Percentiles rank a stretch among this genome's conserved stretches.
Conservation (phyloP, 2,888 invertebrate species). For the Onthophagus sagittarius region DNA sequence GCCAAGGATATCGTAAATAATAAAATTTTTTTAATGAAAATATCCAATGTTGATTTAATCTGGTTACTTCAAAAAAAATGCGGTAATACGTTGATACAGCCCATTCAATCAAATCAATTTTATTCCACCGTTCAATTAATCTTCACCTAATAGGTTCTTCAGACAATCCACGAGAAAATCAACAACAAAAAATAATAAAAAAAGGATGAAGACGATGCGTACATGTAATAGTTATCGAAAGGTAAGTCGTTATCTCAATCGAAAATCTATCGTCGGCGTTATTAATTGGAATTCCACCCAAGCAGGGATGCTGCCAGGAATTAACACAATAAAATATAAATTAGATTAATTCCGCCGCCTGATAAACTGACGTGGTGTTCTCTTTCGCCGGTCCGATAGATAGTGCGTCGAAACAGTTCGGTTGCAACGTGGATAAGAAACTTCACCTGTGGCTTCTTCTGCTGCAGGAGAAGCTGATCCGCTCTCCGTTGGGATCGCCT, state of each 20-base stretch:
- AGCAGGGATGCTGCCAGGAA: not conserved
- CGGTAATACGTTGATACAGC: not conserved
- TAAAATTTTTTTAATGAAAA: not conserved
- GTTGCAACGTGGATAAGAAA: not conserved
- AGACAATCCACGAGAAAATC: not conserved
- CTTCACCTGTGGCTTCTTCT: too few relatives aligned
- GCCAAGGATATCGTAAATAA: too few relatives aligned
- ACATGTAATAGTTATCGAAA: not conserved
- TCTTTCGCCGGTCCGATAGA: not conserved
- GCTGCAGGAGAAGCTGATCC: not conserved
- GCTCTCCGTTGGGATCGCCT: not conserved
- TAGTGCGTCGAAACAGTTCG: not conserved
- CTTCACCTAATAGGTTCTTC: not conserved
- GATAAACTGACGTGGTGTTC: not conserved
- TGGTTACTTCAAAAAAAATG: not conserved
- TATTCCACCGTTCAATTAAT: not conserved
- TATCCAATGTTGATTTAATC: not conserved
- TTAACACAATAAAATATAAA: not conserved
- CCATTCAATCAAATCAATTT: not conserved
- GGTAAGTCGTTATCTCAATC: not conserved
- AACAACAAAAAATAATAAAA: not conserved
- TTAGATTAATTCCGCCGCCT: not conserved
- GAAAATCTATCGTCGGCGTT: not conserved
- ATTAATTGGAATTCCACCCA: not conserved
- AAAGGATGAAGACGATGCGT: not conserved